Evolutionary conservation across 2,888 invertebrate species (phyloP), one percentile per base, ranked within the genome.

Genomic region (Pecten maximus): DNA sequence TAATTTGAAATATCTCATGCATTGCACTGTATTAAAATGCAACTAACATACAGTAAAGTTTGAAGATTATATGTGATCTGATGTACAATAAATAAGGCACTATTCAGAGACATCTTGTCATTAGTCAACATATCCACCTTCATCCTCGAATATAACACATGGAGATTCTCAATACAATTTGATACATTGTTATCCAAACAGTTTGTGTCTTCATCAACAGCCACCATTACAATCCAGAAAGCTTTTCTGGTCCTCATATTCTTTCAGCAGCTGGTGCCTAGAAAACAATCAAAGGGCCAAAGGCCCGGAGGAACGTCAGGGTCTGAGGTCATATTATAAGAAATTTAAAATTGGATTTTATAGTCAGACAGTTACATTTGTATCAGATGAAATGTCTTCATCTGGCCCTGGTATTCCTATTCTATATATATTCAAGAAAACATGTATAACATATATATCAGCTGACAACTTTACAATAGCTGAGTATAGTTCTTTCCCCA

Each of bases 261-360:
- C 74, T 35, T 74, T 74, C 74, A 74, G 74, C 74, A 10, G 74
- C 74, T 15, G 74, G 74, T 28, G 74, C 74, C 74, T 74, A 74
- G 12, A 74, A 28, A 74, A 74, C 44, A n/a, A n/a, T n/a, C n/a
- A n/a, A n/a, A n/a, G n/a, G n/a, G n/a, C n/a, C n/a, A n/a, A n/a
- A n/a, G n/a, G n/a, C n/a, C n/a, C n/a, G n/a, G n/a, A n/a, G n/a
- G n/a, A n/a, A n/a, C n/a, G n/a, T n/a, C n/a, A n/a, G n/a, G n/a
- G n/a, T n/a, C n/a, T n/a, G n/a, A n/a, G n/a, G n/a, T n/a, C n/a
- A n/a, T n/a, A n/a, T n/a, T n/a, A n/a, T n/a, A n/a, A n/a, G n/a
- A n/a, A n/a, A n/a, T n/a, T n/a, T n/a, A n/a, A n/a, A n/a, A n/a
- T n/a, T n/a, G n/a, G n/a, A n/a, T n/a, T n/a, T n/a, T n/a, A n/a